phyloP scores from a whole-genome alignment of 53 echinoderm and acorn worm species.

The Paelopatides confundens region DNA sequence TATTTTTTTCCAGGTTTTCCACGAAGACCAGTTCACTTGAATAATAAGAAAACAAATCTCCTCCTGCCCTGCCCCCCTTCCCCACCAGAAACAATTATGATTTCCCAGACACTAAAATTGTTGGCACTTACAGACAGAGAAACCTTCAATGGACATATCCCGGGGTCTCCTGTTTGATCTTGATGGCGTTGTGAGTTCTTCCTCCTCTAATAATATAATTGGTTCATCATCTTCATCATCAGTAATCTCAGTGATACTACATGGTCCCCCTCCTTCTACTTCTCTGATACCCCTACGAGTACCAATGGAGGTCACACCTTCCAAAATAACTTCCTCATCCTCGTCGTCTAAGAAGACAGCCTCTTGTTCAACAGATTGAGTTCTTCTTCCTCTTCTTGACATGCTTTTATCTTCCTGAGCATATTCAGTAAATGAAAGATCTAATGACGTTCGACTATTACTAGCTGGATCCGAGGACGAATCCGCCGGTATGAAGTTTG shows the following conservation, averaged over 20 bases:
- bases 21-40: too few species aligned
- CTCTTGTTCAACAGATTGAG: not conserved
- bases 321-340: not conserved
- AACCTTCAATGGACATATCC: not conserved
- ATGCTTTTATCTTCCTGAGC: not conserved
- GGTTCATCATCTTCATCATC: constrained; percentile 10
- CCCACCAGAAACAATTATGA: not conserved
- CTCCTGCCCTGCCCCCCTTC: not conserved
- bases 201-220: not conserved
- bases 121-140: not conserved
- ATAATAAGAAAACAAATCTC: too few species aligned
- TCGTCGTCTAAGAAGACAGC: not conserved
- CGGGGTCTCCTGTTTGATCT: not conserved
- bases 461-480: not conserved
- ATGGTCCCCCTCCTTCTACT: not conserved
- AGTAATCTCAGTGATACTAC: not conserved
- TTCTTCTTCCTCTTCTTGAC: not conserved
- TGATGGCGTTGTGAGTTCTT: not conserved
- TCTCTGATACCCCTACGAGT: not conserved
- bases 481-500: not conserved
- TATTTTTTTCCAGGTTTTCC: too few species aligned
- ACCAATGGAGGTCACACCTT: not conserved
- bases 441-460: not conserved
- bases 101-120: too few species aligned
- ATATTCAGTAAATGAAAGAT: not conserved